phyloP scores from a whole-genome alignment of 1,140 invertebrate genomes.

The Drosophila watanabei region DNA sequence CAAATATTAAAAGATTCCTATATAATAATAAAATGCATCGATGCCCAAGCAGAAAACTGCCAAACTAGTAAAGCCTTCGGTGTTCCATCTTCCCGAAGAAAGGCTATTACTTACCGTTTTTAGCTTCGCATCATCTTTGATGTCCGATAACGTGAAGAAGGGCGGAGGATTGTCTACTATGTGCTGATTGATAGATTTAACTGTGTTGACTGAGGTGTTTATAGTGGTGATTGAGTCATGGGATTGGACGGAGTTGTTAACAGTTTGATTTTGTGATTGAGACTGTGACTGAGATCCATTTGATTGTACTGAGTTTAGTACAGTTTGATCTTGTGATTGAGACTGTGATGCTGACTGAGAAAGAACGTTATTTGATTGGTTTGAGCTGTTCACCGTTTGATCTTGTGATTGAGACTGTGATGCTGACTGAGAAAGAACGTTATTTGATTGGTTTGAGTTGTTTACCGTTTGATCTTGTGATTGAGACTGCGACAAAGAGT shows the following conservation, averaged over 20 bases:
- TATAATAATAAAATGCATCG: not conserved
- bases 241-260: too few relatives aligned
- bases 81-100: not conserved
- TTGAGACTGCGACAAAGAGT: not conserved
- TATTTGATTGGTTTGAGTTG: not conserved
- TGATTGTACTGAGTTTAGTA: not conserved
- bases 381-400: too few relatives aligned
- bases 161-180: not conserved
- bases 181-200: not conserved
- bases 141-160: conserved; percentile 1
- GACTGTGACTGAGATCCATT: not conserved
- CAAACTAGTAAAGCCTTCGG: too few relatives aligned
- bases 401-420: not conserved
- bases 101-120: conserved; percentile 2
- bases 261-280: too few relatives aligned
- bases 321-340: not conserved
- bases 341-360: not conserved
- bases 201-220: not conserved
- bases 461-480: not conserved
- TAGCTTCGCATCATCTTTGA: conserved; percentile 8
- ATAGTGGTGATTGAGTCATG: too few relatives aligned
- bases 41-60: not conserved
- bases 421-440: too few relatives aligned
- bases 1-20: not conserved
- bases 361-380: too few relatives aligned